Percentiles rank a stretch among this genome's conserved stretches.
Evolutionary conservation across 2,113 vertebrate species (phyloP).

Genomic region (Sclerurus mexicanus): DNA sequence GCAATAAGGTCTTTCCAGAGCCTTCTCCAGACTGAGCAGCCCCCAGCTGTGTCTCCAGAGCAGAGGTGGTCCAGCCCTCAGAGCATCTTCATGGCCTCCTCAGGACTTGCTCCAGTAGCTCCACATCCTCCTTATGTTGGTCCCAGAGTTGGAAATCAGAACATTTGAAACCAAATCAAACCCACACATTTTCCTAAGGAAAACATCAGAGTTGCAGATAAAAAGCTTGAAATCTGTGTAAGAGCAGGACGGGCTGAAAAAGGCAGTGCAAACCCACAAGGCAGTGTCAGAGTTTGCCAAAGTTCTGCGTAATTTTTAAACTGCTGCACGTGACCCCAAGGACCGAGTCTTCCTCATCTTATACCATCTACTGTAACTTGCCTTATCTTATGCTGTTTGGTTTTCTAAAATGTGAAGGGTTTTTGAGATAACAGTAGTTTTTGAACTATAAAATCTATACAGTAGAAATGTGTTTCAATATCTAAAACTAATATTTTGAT

Average conservation of each 20-base stretch:
- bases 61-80: not conserved
- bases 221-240: not conserved
- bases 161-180: not conserved
- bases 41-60: not conserved
- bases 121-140: not conserved
- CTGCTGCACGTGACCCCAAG: not conserved
- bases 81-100: not conserved
- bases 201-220: not conserved
- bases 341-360: not conserved
- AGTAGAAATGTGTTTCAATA: not conserved
- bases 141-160: rapidly evolving
- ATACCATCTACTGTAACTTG: not conserved
- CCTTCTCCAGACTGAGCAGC: not conserved
- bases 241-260: not conserved
- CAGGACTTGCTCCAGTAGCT: not conserved
- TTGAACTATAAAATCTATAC: not conserved
- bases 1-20: not conserved
- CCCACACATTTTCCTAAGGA: not conserved
- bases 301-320: not conserved
- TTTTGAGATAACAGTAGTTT: not conserved
- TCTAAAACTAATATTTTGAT: not conserved
- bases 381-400: not conserved
- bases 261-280: not conserved
- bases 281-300: not conserved
- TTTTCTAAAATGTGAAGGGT: not conserved